Base-by-base conservation (phyloP, 2,888 invertebrate species). In the Agriopis marginaria region DNA sequence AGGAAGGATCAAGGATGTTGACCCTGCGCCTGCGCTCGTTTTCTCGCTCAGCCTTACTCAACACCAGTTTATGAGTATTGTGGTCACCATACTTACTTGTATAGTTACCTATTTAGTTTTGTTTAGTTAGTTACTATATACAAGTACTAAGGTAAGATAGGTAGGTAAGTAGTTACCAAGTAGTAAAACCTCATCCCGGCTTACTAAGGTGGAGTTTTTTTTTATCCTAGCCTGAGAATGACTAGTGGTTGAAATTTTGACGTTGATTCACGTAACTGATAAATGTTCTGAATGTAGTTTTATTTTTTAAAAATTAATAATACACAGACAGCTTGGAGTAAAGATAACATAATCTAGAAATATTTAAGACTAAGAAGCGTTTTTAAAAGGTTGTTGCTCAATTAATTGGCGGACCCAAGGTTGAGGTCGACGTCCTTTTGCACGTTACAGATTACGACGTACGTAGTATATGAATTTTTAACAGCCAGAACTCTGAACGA, bases 391-490 rank as follows among this genome's bases (percentile, higher is more conserved):
- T 88, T 86, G 88, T 88, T 85, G 84, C 45, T 61, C 83, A 89
- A 88, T 91, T 89, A 91, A 90, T 89, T 89, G 88, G 82, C 81
- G 78, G 77, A 79, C 83, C 86, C 91, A 91, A 91, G 92, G 91
- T 85, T 89, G 88, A 74, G 92, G 92, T 92, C 92, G 86, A 85
- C 83, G 91, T 84, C 90, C 91, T 89, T n/a, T n/a, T 89, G 89
- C 77, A 70, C 12, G 45, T 55, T 63, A 68, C 71, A 69, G 63
- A 68, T 68, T 63, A 59, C 45, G 73, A 74, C 73, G 75, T 75
- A 77, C 80, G 77, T 6, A 12, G 58, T 23, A 23, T 12, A 23
- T 58, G 4, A 42, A 42, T 32, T 53, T 39, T 11, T 17, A 23
- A 44, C 23, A 23, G 51, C 5, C 8, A 7, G 23, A 45, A 65